Base-by-base conservation (phyloP, 2,888 invertebrate genomes). In the Lacanobia oleracea region DNA sequence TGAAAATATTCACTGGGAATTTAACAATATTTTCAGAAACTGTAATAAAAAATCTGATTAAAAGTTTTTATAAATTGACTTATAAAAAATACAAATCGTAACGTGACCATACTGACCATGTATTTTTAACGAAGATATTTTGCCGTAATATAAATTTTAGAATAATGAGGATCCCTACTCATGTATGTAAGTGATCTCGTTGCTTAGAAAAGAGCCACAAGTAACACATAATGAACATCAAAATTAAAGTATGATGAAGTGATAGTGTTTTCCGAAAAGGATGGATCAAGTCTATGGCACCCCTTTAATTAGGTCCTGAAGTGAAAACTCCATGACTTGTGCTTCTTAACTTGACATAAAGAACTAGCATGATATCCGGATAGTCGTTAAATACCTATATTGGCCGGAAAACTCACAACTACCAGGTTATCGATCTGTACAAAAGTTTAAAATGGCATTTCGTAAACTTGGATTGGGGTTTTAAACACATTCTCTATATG, bases 91-190 rank as follows among this genome's bases (percentile, higher is more conserved):
- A 48, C 33, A 23, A 45, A 45, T 40, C 6, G n/a, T 53, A 53
- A 57, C 27, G 14, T 60, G 18, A 21, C 7, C 27, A 27, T 27
- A 27, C 27, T 27, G 27, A 27, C 27, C 7, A 27, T 23, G 8
- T 66, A 50, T 54, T 51, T 50, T 45, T 37, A 14, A 27, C 27
- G n/a, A 56, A 56, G 23, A 60, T 27, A 54, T 67, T 43, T 68
- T 66, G 33, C 67, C 48, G 3, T 37, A 18, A 50, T 40, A 63
- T 62, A 45, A 71, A 68, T 67, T 61, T 63, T 61, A 53, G 10
- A 12, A 66, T 48, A 21, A 16, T 57, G 5, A 53, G 40, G 40
- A 48, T 48, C 53, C 9, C 43, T 23, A 43, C 14, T 37, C 16
- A 14, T 75, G 6, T n/a, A 21, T 23, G 9, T 45, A 27, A 65